Base-by-base conservation (phyloP, 2,888 invertebrate genomes). In the Taphrorychus bicolor region DNA sequence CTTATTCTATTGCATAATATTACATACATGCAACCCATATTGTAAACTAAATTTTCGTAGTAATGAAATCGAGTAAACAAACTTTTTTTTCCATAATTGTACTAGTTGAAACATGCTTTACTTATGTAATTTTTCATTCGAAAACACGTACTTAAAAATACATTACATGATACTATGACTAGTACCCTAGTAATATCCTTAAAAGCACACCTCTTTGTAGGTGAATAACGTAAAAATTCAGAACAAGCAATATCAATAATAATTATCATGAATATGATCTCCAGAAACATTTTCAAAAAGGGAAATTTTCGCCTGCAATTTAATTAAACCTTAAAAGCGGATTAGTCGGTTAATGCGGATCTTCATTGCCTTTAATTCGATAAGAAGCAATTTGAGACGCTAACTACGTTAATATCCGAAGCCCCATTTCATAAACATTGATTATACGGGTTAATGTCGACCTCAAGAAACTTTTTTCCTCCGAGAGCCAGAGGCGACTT, bases 301-400 rank as follows among this genome's bases (percentile, higher is more conserved):
- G 69, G 60, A 76, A 74, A 73, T 77, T 75, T 76, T 78, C 76
- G 76, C 74, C 72, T 70, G 70, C 73, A 52, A 79, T 79, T 81
- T 79, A 81, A 81, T 81, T 81, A 80, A 76, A 75, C 77, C 76
- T 78, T 80, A 79, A 79, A 80, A 76, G 80, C 74, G 76, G 81
- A 80, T 79, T 81, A 78, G 76, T 76, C 74, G 79, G 80, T 78
- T 80, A 82, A 81, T 81, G 80, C 75, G 80, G 81, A 79, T 79
- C 78, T 81, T 81, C 80, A 81, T 80, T 76, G 79, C 78, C 75
- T 76, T 76, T 81, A 82, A 82, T 80, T 77, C 77, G 81, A 81
- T 82, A 79, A 82, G 80, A 81, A 81, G 80, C 81, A 80, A 80
- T 82, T 81, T 81, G 78, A 82, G 80, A 80, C 78, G 78, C 77